phyloP scores from a whole-genome alignment of 2,797 vertebrate genomes.

The Oreochromis mossambicus region DNA sequence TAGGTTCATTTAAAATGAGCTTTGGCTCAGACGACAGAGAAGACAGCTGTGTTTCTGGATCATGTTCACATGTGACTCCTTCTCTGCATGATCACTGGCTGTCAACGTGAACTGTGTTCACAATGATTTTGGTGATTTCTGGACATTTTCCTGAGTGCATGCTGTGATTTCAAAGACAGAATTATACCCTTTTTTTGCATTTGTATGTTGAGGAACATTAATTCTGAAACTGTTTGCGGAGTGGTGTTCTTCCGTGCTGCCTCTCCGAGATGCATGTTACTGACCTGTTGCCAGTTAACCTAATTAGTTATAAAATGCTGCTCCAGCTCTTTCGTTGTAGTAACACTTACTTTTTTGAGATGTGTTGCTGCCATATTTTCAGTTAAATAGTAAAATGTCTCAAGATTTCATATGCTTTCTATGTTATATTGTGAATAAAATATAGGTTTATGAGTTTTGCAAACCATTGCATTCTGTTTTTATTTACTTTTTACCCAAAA shows the following conservation, averaged over 20 bases:
- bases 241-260: background rate
- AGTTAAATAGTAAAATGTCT: background rate
- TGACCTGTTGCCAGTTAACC: background rate
- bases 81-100: too few relatives aligned
- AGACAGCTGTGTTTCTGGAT: background rate
- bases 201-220: background rate
- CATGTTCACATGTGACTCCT: background rate
- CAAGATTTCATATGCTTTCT: background rate
- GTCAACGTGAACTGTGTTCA: too few relatives aligned
- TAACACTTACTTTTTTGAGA: background rate
- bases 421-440: background rate
- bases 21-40: too few relatives aligned
- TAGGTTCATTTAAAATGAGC: too few relatives aligned
- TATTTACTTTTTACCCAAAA: background rate
- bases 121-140: too few relatives aligned
- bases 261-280: rapidly evolving
- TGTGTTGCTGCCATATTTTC: background rate
- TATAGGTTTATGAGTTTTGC: background rate
- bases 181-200: background rate
- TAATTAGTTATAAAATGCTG: background rate
- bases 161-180: background rate
- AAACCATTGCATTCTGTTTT: background rate
- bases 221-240: background rate
- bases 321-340: background rate
- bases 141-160: background rate